Evolutionary conservation across 2,113 vertebrate species (phyloP).

Genomic region (Heteronetta atricapilla): DNA sequence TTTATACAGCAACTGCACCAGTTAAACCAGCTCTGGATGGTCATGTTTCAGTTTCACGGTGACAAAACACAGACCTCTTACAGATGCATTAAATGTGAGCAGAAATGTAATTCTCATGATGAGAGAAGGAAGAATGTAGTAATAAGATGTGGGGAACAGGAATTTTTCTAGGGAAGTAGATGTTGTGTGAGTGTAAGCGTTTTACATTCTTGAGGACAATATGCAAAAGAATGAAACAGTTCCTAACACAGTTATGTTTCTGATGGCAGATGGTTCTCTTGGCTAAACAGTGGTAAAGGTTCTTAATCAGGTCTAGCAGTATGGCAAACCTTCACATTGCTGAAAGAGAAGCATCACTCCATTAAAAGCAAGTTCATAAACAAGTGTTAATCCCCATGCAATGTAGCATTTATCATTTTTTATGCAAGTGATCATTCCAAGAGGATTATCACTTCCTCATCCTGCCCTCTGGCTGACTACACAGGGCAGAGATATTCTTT

Average conservation of each 20-base stretch:
- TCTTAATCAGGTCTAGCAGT: constrained; percentile 31
- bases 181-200: background rate
- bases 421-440: constrained; percentile 50
- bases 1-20: background rate
- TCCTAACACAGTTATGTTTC: background rate
- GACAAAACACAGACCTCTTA: background rate
- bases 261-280: constrained; percentile 42
- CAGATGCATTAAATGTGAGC: background rate
- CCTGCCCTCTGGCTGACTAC: constrained; percentile 58
- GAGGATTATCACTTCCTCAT: constrained; percentile 66
- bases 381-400: constrained; percentile 61
- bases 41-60: background rate
- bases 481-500: constrained; percentile 49
- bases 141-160: background rate
- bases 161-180: background rate
- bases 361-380: constrained; percentile 45
- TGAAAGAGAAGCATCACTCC: constrained; percentile 50
- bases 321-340: constrained; percentile 10
- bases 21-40: background rate
- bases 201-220: background rate
- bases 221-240: background rate
- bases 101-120: background rate
- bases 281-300: background rate
- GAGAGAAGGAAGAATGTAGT: background rate
- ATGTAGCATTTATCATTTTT: constrained; percentile 60